Percentiles rank a stretch among this genome's conserved stretches.
Conservation (phyloP, 2,888 invertebrate genomes). For the Zygogramma bicolorata region DNA sequence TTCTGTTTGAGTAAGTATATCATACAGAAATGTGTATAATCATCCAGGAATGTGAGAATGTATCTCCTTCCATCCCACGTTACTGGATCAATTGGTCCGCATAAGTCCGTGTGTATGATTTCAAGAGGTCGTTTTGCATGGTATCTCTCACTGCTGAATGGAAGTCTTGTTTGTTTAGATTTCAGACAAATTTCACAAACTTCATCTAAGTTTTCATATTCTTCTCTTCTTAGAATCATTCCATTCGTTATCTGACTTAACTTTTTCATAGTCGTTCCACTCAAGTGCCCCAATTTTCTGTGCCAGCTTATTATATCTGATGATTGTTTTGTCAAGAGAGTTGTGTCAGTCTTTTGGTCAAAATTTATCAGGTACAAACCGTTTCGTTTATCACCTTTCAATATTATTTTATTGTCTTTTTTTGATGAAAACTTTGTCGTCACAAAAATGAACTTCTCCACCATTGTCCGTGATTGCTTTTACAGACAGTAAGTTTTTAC, state of each 20-base stretch:
- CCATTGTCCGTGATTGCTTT: too few relatives aligned
- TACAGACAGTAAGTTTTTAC: too few relatives aligned
- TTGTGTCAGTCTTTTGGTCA: neutral
- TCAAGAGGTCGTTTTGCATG: too few relatives aligned
- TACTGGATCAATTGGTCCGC: conserved; percentile 56
- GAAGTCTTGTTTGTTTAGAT: conserved; percentile 59
- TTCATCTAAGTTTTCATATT: too few relatives aligned
- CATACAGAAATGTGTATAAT: neutral
- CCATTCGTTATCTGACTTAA: conserved; percentile 25
- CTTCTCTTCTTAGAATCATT: too few relatives aligned
- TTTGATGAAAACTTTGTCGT: conserved; percentile 40
- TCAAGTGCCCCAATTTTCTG: conserved; percentile 30
- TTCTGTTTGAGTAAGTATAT: conserved; percentile 43
- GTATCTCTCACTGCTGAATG: too few relatives aligned
- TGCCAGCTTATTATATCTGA: conserved; percentile 26
- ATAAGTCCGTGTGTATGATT: conserved; percentile 58
- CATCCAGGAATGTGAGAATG: conserved; percentile 51
- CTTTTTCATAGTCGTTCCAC: conserved; percentile 29
- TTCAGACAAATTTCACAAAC: conserved; percentile 58
- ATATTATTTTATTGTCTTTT: conserved; percentile 39
- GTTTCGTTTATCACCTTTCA: conserved; percentile 28
- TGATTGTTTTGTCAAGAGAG: neutral
- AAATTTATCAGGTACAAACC: too few relatives aligned
- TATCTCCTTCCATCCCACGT: conserved; percentile 58
- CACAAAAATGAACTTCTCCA: too few relatives aligned